These are phyloP conservation scores for Parnassius orleans DNA, from an alignment of 2,888 invertebrate species.

Conservation along the genomic window DNA sequence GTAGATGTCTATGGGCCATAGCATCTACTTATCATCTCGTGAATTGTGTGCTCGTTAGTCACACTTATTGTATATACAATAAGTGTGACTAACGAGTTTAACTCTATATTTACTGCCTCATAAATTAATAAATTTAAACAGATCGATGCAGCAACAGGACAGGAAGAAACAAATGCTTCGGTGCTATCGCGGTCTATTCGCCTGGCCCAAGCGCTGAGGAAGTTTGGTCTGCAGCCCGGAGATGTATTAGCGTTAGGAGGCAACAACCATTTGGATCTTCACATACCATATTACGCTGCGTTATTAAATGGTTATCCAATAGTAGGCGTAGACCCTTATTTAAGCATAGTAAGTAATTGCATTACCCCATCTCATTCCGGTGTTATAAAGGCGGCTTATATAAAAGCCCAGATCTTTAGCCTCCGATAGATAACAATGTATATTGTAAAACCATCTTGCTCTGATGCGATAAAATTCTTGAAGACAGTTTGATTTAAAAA, in stretches of 20 bases:
- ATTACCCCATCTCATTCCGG: no score
- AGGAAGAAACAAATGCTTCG: constrained; percentile 53
- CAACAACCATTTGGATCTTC: constrained; percentile 57
- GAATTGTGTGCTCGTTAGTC: no score
- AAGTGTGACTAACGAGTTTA: no score
- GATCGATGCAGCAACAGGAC: constrained; percentile 64
- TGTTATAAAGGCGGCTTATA: no score
- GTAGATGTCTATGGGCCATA: no score
- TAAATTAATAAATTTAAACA: constrained; percentile 31
- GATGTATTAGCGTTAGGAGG: constrained; percentile 60
- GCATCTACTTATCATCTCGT: no score
- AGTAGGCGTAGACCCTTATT: constrained; percentile 55
- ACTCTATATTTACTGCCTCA: not conserved
- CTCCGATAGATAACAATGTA: no score
- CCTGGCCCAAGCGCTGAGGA: constrained; percentile 50
- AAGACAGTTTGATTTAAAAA: no score
- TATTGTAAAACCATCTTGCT: no score
- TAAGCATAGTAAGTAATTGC: constrained; percentile 49
- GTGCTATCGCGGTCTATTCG: constrained; percentile 50
- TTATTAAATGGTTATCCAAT: constrained; percentile 56
- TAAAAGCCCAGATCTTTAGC: no score
- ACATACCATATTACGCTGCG: constrained; percentile 61
- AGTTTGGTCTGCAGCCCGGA: constrained; percentile 50
- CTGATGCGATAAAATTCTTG: no score
- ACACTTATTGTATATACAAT: not conserved